Conservation (phyloP, 2,113 vertebrate species). For the Ciconia maguari region DNA sequence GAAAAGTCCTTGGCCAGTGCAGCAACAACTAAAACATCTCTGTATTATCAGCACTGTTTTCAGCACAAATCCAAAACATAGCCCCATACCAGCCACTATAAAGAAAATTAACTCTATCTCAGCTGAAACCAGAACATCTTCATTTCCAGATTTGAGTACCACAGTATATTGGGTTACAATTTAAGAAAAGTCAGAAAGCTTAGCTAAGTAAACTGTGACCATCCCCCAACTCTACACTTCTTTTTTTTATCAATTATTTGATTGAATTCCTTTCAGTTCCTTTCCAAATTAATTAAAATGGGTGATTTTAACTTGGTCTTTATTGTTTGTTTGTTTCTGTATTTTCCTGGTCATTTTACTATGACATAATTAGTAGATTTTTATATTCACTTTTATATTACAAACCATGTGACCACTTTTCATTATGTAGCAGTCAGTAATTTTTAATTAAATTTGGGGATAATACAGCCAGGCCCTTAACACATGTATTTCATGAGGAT, state of each 20-base stretch:
- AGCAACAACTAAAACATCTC: too few relatives aligned
- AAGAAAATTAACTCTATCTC: too few relatives aligned
- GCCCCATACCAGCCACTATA: too few relatives aligned
- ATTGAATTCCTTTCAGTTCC: background rate
- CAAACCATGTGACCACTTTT: background rate
- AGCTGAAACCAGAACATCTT: background rate
- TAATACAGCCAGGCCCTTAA: background rate
- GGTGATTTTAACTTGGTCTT: background rate
- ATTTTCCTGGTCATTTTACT: background rate
- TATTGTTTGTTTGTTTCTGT: background rate
- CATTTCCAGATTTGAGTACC: background rate
- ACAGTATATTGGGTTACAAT: background rate
- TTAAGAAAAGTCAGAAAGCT: background rate
- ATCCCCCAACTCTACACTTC: background rate
- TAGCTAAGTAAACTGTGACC: background rate
- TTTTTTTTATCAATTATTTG: background rate
- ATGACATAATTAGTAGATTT: background rate
- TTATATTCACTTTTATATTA: background rate
- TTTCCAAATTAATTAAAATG: background rate
- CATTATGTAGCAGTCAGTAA: background rate
- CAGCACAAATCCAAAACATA: too few relatives aligned
- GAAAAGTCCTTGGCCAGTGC: too few relatives aligned
- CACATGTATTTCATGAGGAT: background rate
- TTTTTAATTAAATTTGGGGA: background rate
- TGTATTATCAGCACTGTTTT: too few relatives aligned